Percentiles rank a stretch among this genome's conserved stretches.
phyloP scores from a whole-genome alignment of 2,797 vertebrate genomes.

The Sphenodon punctatus region DNA sequence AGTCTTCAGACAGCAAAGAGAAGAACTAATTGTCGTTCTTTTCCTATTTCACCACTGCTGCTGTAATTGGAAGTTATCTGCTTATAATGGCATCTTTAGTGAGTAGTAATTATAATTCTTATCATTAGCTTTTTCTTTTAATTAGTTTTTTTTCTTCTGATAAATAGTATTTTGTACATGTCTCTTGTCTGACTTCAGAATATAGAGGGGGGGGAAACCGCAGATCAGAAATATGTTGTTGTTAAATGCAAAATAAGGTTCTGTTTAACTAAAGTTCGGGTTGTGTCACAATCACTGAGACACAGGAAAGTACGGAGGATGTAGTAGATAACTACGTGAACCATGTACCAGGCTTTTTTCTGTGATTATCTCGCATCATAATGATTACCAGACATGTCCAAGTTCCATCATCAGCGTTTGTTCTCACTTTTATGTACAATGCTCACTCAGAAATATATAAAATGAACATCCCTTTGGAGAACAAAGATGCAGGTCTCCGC shows the following conservation, averaged over 20 bases:
- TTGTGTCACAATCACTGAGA: background rate
- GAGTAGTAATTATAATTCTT: conserved; percentile 75
- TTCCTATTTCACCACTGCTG: conserved; percentile 49
- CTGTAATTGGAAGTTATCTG: conserved; percentile 72
- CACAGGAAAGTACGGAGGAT: background rate
- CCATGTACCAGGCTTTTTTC: background rate
- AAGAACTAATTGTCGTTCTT: conserved; percentile 63
- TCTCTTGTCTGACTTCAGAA: conserved; percentile 34
- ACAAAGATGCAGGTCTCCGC: too few relatives aligned
- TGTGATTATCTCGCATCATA: too few relatives aligned
- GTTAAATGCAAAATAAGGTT: conserved; percentile 12
- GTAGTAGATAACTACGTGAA: background rate
- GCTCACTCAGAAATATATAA: too few relatives aligned
- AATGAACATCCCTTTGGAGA: too few relatives aligned
- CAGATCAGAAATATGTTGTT: conserved; percentile 2
- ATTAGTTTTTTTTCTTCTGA: conserved; percentile 50
- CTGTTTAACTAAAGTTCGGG: background rate
- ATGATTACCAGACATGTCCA: too few relatives aligned
- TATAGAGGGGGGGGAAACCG: conserved; percentile 12
- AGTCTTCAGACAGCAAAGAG: conserved; percentile 45
- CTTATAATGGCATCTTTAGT: conserved; percentile 71
- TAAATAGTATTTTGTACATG: conserved; percentile 51
- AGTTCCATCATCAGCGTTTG: too few relatives aligned
- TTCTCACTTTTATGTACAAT: too few relatives aligned
- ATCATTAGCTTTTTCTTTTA: conserved; percentile 65